phyloP scores from a whole-genome alignment of 2,113 vertebrate species.

The Mesoclemmys tuberculata region DNA sequence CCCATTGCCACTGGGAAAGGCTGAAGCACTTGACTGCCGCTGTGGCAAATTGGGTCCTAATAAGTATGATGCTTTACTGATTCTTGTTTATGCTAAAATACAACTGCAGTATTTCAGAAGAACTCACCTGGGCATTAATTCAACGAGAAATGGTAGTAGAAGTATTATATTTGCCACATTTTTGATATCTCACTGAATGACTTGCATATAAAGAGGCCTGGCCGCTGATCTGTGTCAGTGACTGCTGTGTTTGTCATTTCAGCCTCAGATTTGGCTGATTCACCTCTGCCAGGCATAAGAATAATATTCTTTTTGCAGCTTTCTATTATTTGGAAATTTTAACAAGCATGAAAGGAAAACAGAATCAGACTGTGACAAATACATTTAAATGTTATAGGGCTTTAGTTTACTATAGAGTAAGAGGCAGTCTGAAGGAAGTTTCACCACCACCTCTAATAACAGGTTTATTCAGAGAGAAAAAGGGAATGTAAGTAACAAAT shows the following conservation, averaged over 20 bases:
- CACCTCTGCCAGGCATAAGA: conserved; percentile 46
- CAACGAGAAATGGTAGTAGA: conserved; percentile 73
- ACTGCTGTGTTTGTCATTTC: conserved; percentile 60
- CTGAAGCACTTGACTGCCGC: conserved; percentile 80
- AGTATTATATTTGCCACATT: conserved; percentile 75
- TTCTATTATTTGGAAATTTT: conserved; percentile 26
- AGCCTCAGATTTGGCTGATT: conserved; percentile 39
- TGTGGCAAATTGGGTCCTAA: conserved; percentile 85
- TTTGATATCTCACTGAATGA: conserved; percentile 74
- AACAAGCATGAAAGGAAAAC: neutral
- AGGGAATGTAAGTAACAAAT: neutral
- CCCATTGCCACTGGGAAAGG: conserved; percentile 74
- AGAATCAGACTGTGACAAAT: neutral
- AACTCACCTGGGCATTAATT: conserved; percentile 81
- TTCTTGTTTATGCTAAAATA: conserved; percentile 80
- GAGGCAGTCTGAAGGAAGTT: neutral
- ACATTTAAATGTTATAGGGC: neutral
- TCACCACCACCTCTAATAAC: neutral
- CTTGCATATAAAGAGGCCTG: conserved; percentile 75
- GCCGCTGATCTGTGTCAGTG: conserved; percentile 70
- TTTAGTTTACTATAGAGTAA: neutral
- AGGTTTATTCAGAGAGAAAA: neutral
- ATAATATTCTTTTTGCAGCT: conserved; percentile 22
- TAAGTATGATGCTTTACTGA: conserved; percentile 81
- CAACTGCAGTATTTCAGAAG: conserved; percentile 77